A percentile compares a stretch with the other conserved stretches of the same genome.
Conservation (phyloP, 2,797 vertebrate genomes). For the Galago senegalensis region DNA sequence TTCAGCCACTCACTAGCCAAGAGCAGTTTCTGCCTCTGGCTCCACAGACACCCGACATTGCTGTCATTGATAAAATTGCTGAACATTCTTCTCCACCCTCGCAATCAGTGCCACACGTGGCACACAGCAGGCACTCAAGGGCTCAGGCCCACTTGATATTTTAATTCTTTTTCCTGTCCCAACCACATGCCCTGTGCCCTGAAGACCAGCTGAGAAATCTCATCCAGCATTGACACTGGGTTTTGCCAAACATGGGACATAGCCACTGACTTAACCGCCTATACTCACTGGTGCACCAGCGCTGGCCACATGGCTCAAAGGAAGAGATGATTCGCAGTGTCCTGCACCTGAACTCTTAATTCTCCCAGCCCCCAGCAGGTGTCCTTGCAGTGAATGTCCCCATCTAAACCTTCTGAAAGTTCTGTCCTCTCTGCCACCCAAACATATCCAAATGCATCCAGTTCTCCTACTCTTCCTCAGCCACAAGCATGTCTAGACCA, state of each 20-base stretch:
- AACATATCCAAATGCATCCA: neutral
- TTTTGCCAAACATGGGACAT: neutral
- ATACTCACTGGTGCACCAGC: accelerated
- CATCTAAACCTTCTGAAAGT: neutral
- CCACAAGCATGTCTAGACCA: neutral
- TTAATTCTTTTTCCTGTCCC: neutral
- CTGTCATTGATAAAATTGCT: neutral
- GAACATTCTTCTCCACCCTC: neutral
- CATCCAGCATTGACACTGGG: neutral
- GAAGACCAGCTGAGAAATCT: neutral
- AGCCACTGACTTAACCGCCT: neutral
- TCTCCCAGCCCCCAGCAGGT: neutral
- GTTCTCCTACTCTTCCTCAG: neutral
- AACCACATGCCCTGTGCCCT: neutral
- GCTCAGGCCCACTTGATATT: neutral
- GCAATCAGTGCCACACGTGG: neutral
- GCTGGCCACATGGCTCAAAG: neutral
- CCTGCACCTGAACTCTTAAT: neutral
- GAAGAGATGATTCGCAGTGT: neutral
- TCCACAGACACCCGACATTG: neutral
- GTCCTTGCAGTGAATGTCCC: neutral
- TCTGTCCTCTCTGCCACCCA: neutral
- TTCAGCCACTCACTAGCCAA: neutral
- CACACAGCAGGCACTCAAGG: neutral
- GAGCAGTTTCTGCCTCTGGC: neutral